phyloP scores from a whole-genome alignment of 2,888 invertebrate species.

The Tolmerus cingulatus region DNA sequence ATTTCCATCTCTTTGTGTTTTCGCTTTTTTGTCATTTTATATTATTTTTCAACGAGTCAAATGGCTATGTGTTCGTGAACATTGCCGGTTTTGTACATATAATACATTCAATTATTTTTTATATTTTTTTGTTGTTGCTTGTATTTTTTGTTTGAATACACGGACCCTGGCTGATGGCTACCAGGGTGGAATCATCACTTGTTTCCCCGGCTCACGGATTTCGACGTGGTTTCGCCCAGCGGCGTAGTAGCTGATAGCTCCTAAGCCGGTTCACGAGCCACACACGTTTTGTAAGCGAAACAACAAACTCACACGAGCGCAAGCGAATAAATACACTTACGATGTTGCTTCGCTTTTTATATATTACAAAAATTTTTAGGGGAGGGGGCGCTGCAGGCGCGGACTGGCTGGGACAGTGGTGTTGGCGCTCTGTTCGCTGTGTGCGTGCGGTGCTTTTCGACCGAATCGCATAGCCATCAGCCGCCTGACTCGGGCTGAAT shows the following conservation, averaged over 20 bases:
- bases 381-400: not conserved
- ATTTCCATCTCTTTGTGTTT: not conserved
- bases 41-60: not conserved
- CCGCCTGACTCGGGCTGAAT: not conserved
- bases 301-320: not conserved
- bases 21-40: not conserved
- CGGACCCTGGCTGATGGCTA: not conserved
- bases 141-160: not conserved
- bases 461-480: not conserved
- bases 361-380: not conserved
- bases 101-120: not conserved
- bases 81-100: not conserved
- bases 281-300: not conserved
- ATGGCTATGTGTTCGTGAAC: not conserved
- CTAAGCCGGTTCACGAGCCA: not conserved
- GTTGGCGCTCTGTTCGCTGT: not conserved
- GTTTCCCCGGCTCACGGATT: not conserved
- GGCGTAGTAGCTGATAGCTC: not conserved
- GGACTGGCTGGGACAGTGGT: not conserved
- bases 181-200: not conserved
- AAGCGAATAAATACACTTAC: not conserved
- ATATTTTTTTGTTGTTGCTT: not conserved
- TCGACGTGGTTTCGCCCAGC: too few relatives aligned
- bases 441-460: not conserved
- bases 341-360: not conserved